Conservation (phyloP, 35 echinoderm and acorn worm genomes). For the Eucidaris tribuloides region DNA sequence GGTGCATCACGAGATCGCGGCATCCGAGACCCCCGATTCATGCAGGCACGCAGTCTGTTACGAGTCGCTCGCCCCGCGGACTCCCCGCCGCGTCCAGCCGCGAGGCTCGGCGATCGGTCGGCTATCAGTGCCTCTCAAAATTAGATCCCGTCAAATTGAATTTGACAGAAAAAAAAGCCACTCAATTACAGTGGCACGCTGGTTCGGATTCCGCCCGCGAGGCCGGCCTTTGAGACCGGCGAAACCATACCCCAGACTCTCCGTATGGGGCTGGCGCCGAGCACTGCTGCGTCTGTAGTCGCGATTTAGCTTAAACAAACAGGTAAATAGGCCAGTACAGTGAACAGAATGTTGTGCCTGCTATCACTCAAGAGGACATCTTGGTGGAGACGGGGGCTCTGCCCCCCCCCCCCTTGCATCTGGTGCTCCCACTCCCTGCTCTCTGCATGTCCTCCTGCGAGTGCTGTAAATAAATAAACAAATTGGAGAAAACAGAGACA, state of each 20-base stretch:
- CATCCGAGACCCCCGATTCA: no score
- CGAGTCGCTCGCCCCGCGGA: not conserved
- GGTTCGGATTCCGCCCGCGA: slow-evolving; percentile 10
- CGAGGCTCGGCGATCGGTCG: slow-evolving; percentile 21
- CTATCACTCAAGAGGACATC: not conserved
- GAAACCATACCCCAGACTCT: slow-evolving; percentile 79
- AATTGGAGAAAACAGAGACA: slow-evolving; percentile 17
- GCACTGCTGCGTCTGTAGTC: slow-evolving; percentile 46
- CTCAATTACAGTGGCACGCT: slow-evolving; percentile 60
- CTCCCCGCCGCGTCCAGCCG: not conserved
- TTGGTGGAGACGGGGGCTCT: not conserved
- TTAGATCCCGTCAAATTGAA: slow-evolving; percentile 77
- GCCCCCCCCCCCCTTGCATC: slow-evolving; percentile 10
- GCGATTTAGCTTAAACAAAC: slow-evolving; percentile 81
- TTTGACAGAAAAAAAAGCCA: slow-evolving; percentile 74
- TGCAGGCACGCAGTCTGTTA: not conserved
- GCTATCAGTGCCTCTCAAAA: slow-evolving; percentile 80
- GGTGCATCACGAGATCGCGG: no score
- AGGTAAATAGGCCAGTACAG: slow-evolving; percentile 67
- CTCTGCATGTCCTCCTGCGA: not conserved
- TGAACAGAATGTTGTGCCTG: not conserved
- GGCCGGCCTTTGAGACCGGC: slow-evolving; percentile 2
- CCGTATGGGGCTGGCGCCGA: slow-evolving; percentile 84
- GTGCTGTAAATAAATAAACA: slow-evolving; percentile 35
- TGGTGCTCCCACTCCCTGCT: not conserved